Percentiles rank a stretch among this genome's conserved stretches.
phyloP scores from a whole-genome alignment of 2,113 vertebrate species.

The Gambusia holbrooki region DNA sequence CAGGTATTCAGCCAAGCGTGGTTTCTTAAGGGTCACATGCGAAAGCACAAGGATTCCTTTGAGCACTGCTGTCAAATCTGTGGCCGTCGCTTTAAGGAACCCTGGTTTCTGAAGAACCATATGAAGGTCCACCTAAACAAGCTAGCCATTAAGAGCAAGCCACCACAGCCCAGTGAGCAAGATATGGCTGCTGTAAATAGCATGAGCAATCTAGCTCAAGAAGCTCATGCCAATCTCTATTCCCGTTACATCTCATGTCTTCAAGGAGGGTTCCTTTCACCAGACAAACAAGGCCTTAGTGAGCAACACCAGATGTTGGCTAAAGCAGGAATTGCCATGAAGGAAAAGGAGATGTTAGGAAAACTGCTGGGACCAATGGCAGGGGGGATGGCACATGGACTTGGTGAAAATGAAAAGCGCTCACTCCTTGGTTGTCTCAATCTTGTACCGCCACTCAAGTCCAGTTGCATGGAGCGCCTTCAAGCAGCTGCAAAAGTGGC shows the following conservation, averaged over 20 bases:
- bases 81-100: conserved; percentile 97
- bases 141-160: conserved; percentile 94
- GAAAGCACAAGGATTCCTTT: conserved; percentile 99
- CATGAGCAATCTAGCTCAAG: conserved; percentile 91
- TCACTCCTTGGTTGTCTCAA: conserved; percentile 95
- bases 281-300: conserved; percentile 88
- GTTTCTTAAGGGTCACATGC: conserved; percentile 99
- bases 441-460: conserved; percentile 96
- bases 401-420: conserved; percentile 94
- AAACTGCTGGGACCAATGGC: conserved; percentile 93
- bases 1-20: conserved; percentile 99
- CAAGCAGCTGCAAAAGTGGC: conserved; percentile 97
- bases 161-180: conserved; percentile 80
- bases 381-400: conserved; percentile 84
- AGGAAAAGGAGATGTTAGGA: conserved; percentile 95
- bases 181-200: conserved; percentile 78
- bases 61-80: conserved; percentile 99
- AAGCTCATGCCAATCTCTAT: conserved; percentile 94
- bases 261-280: conserved; percentile 92
- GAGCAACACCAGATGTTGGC: conserved; percentile 91
- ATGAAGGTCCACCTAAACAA: conserved; percentile 99
- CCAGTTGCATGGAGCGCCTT: conserved; percentile 96
- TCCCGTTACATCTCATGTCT: conserved; percentile 96
- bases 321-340: conserved; percentile 91
- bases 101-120: conserved; percentile 99